Evolutionary conservation across 2,113 vertebrate species (phyloP).

Genomic region (Lepus europaeus): DNA sequence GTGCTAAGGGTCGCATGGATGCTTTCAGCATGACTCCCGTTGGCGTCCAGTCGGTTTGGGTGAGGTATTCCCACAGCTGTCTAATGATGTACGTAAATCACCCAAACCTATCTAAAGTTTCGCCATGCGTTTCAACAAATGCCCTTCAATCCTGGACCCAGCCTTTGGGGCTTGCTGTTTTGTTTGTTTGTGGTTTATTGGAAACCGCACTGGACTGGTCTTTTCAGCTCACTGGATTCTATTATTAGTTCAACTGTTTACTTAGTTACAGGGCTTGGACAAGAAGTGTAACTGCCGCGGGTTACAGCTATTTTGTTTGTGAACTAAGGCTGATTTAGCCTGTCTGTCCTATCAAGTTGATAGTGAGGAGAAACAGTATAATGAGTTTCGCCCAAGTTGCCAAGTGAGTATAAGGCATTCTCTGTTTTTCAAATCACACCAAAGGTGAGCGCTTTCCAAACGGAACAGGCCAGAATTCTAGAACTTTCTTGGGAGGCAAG

Average conservation of each 20-base stretch:
- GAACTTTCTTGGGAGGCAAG: background rate
- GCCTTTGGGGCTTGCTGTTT: background rate
- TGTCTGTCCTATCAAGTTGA: background rate
- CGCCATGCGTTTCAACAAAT: background rate
- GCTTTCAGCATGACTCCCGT: background rate
- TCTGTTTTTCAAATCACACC: background rate
- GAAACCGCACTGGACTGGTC: background rate
- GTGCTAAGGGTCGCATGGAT: slow-evolving; percentile 1
- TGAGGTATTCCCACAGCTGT: background rate
- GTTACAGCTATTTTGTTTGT: background rate
- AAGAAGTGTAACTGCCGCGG: background rate
- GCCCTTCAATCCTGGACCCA: background rate
- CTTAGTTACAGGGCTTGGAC: background rate
- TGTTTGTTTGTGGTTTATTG: slow-evolving; percentile 16
- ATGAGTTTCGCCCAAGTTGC: background rate
- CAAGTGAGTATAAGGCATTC: background rate
- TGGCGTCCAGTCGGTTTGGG: background rate
- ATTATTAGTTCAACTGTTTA: background rate
- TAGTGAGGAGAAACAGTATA: background rate
- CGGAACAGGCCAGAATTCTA: slow-evolving; percentile 20
- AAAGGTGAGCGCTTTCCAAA: slow-evolving; percentile 12
- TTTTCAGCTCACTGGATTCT: background rate
- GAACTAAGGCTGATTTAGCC: background rate
- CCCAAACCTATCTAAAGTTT: background rate
- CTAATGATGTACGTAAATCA: background rate